phyloP scores from a whole-genome alignment of 2,888 invertebrate species.

The Mesochorus sp. region DNA sequence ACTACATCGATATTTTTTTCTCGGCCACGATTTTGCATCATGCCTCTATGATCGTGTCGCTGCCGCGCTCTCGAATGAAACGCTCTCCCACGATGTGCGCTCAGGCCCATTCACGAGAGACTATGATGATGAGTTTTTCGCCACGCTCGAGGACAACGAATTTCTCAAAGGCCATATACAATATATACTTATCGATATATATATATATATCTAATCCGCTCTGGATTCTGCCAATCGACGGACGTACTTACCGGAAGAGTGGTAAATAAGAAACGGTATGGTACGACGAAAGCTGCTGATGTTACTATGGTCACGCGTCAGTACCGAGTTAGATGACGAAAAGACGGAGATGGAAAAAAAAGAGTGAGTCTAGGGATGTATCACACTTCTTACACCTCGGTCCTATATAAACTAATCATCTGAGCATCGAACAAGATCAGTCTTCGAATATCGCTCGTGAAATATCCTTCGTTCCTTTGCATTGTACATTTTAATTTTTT shows the following conservation, averaged over 20 bases:
- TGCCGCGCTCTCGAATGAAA: slow-evolving; percentile 1
- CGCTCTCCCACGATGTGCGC: slow-evolving; percentile 56
- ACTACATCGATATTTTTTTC: too few relatives aligned
- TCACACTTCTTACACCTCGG: slow-evolving; percentile 62
- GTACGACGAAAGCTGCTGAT: slow-evolving; percentile 65
- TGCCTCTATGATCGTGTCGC: too few relatives aligned
- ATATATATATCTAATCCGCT: not conserved
- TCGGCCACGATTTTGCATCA: too few relatives aligned
- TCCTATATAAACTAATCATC: slow-evolving; percentile 78
- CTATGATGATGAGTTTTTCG: slow-evolving; percentile 47
- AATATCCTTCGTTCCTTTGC: slow-evolving; percentile 33
- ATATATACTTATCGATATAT: not conserved
- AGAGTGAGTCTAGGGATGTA: slow-evolving; percentile 58
- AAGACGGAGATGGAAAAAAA: slow-evolving; percentile 25
- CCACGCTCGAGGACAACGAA: slow-evolving; percentile 60
- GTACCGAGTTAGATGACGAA: slow-evolving; percentile 76
- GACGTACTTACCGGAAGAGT: slow-evolving; percentile 64
- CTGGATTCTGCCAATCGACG: slow-evolving; percentile 66
- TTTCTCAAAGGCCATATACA: slow-evolving; percentile 25
- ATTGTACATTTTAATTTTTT: not conserved
- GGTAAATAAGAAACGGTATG: slow-evolving; percentile 62
- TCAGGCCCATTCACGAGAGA: slow-evolving; percentile 11
- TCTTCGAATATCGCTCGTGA: slow-evolving; percentile 71
- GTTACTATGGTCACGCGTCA: slow-evolving; percentile 79
- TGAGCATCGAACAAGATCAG: slow-evolving; percentile 71